These are phyloP conservation scores for Hetaerina titia DNA, from an alignment of 2,888 invertebrate species.

Conservation along the genomic window DNA sequence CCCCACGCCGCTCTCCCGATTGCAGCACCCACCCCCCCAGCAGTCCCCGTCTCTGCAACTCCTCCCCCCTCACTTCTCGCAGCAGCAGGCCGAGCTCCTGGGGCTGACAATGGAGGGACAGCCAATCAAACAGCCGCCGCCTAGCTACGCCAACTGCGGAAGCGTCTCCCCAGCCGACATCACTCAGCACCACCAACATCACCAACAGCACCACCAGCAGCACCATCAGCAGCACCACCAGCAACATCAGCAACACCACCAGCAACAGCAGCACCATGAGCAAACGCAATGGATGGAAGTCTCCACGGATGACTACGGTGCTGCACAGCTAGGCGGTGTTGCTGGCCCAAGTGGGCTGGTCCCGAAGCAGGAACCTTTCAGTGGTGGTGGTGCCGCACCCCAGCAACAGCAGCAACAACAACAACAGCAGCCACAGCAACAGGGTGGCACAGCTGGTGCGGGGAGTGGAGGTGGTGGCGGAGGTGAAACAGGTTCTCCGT, in stretches of 20 bases:
- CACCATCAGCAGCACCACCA: constrained; percentile 86
- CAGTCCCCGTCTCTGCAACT: constrained; percentile 52
- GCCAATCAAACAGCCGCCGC: constrained; percentile 47
- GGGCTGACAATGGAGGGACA: constrained; percentile 81
- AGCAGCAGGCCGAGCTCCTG: constrained; percentile 80
- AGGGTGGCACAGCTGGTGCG: constrained; percentile 69
- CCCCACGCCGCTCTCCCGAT: constrained; percentile 79
- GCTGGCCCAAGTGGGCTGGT: constrained; percentile 82
- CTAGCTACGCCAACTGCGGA: constrained; percentile 74
- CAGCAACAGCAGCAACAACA: constrained; percentile 74
- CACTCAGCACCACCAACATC: constrained; percentile 74
- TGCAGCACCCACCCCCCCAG: constrained; percentile 74
- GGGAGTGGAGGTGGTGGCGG: constrained; percentile 69
- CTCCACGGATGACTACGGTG: constrained; percentile 79
- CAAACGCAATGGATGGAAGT: constrained; percentile 86
- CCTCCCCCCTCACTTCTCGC: constrained; percentile 75
- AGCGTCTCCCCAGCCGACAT: constrained; percentile 72
- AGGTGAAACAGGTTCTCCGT: not conserved
- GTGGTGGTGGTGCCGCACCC: constrained; percentile 72
- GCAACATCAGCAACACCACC: constrained; percentile 73
- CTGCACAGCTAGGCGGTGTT: constrained; percentile 73
- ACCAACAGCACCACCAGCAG: constrained; percentile 80
- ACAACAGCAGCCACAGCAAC: constrained; percentile 73
- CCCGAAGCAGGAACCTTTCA: constrained; percentile 85
- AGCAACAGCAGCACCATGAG: constrained; percentile 78